A percentile compares a stretch with the other conserved stretches of the same genome.
These are phyloP conservation scores for Rhinella marina DNA, from an alignment of 2,797 vertebrate genomes.

Conservation along the genomic window DNA sequence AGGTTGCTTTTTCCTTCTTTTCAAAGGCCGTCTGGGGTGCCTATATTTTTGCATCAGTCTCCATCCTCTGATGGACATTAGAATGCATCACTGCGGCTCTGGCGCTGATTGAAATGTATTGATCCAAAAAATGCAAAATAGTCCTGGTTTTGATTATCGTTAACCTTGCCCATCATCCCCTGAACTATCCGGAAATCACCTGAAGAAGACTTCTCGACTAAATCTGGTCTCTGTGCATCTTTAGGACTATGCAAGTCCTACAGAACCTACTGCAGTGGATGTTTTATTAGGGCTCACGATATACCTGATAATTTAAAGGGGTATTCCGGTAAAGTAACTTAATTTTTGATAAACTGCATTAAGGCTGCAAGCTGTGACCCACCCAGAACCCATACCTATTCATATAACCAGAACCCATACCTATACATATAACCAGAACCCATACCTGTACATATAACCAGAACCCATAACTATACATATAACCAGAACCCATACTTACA, in stretches of 20 bases:
- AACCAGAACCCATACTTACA: no score
- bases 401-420: no score
- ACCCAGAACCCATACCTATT: no score
- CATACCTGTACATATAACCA: no score
- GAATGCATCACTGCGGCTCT: neutral
- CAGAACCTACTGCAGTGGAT: neutral
- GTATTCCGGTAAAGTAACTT: no score
- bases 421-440: no score
- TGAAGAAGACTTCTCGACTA: neutral
- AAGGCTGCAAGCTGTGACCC: no score
- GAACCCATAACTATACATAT: no score
- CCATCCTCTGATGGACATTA: neutral
- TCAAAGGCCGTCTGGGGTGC: no score
- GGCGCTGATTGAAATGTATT: conserved; percentile 29
- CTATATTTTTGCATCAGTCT: neutral
- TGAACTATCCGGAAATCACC: neutral
- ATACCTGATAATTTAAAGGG: no score
- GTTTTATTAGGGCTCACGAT: no score
- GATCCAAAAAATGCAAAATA: conserved; percentile 20
- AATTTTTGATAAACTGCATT: no score
- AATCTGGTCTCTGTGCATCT: neutral
- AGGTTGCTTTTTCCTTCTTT: neutral
- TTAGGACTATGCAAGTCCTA: neutral
- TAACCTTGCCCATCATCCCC: conserved; percentile 1
- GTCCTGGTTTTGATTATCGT: conserved; percentile 11